Evolutionary conservation across 64 coral and sea anemone genomes (phyloP).

Genomic region (Hydrozoanthus tunicans): DNA sequence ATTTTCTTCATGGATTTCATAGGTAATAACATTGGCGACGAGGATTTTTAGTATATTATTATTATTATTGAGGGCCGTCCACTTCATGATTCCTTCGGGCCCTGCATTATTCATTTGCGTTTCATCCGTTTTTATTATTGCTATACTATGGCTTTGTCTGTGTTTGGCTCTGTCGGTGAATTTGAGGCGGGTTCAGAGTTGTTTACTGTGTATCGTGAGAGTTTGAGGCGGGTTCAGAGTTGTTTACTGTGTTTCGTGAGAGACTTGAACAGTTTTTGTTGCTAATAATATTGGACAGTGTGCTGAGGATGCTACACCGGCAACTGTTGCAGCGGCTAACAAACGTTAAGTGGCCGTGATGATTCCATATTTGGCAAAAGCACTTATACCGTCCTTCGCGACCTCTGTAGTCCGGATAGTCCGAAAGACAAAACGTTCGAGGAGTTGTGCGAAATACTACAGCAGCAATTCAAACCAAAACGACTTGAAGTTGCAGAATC

Average conservation of each 20-base stretch:
- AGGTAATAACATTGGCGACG: too few species aligned
- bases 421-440: slow-evolving; percentile 61
- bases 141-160: background rate
- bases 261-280: slow-evolving; percentile 30
- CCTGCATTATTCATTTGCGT: background rate
- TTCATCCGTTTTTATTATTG: background rate
- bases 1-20: too few species aligned
- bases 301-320: slow-evolving; percentile 5
- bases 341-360: slow-evolving; percentile 61
- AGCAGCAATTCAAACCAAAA: slow-evolving; percentile 63
- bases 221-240: slow-evolving; percentile 30
- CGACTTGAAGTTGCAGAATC: slow-evolving; percentile 56
- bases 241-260: slow-evolving; percentile 40
- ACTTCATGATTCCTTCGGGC: background rate
- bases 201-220: slow-evolving; percentile 42
- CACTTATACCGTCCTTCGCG: slow-evolving; percentile 42
- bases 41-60: too few species aligned
- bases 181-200: slow-evolving; percentile 28
- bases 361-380: slow-evolving; percentile 68
- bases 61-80: too few species aligned
- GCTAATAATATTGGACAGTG: slow-evolving; percentile 40
- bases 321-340: slow-evolving; percentile 5
- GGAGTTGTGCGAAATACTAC: too few species aligned
- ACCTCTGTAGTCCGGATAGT: slow-evolving; percentile 59
- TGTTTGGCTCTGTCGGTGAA: slow-evolving; percentile 15